Conservation (phyloP, 2,113 vertebrate genomes). For the Catagonus wagneri region DNA sequence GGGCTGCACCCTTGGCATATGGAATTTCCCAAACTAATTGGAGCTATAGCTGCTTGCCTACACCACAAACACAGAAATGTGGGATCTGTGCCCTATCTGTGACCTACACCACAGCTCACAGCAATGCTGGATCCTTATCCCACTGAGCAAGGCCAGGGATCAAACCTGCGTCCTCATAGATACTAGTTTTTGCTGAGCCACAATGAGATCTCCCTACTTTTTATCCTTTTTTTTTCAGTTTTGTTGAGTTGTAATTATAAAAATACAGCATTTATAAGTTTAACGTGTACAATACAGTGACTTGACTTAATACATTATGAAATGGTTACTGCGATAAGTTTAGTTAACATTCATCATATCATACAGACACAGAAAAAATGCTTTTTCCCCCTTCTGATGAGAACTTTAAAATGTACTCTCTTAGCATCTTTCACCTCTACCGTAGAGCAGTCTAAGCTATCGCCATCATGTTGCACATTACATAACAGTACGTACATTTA, state of each 20-base stretch:
- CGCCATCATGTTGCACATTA: background rate
- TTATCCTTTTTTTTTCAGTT: background rate
- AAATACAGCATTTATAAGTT: background rate
- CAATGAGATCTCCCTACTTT: no score
- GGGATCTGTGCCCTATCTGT: no score
- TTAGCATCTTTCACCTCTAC: background rate
- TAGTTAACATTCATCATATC: background rate
- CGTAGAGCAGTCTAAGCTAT: background rate
- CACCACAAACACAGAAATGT: no score
- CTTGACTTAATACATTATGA: background rate
- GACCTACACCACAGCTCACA: no score
- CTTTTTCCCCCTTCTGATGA: background rate
- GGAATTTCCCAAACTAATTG: no score
- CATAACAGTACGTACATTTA: no score
- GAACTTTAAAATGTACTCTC: background rate
- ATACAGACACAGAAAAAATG: background rate
- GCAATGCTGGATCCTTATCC: no score
- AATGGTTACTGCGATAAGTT: background rate
- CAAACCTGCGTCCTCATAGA: no score
- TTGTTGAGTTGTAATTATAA: background rate
- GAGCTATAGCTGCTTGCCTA: no score
- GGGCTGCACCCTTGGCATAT: no score
- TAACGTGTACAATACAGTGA: background rate
- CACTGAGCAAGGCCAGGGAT: no score
- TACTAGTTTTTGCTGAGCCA: no score